These are phyloP conservation scores for Spodoptera picta DNA, from an alignment of 2,888 invertebrate species.

Conservation along the genomic window DNA sequence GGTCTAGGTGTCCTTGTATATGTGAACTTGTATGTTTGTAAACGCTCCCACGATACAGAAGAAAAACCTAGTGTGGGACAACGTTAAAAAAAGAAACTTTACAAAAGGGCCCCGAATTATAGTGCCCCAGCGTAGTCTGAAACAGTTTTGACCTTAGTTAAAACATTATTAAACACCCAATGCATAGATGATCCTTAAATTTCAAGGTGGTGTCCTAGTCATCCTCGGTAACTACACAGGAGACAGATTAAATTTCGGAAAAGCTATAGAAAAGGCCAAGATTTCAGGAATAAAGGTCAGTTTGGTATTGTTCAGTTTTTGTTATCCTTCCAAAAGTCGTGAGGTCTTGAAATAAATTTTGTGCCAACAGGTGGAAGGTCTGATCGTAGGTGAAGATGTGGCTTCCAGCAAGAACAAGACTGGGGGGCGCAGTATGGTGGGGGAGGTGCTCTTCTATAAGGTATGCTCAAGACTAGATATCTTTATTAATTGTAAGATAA, in stretches of 20 bases:
- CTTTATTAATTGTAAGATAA: too few species aligned
- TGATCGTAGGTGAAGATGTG: conserved; percentile 92
- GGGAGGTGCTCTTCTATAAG: conserved; percentile 89
- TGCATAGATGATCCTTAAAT: too few species aligned
- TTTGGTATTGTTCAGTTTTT: neutral
- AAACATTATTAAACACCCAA: too few species aligned
- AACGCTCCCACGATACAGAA: too few species aligned
- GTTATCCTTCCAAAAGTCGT: too few species aligned
- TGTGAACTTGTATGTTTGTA: too few species aligned
- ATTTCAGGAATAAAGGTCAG: conserved; percentile 88
- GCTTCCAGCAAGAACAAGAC: conserved; percentile 87
- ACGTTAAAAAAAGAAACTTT: too few species aligned
- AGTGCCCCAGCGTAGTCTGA: too few species aligned
- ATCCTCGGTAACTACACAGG: conserved; percentile 94
- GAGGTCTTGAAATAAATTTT: neutral
- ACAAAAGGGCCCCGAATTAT: too few species aligned
- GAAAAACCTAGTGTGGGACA: too few species aligned
- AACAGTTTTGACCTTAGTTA: too few species aligned
- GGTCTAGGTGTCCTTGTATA: too few species aligned
- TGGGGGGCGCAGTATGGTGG: conserved; percentile 91
- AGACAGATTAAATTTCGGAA: conserved; percentile 94
- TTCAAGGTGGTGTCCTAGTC: conserved; percentile 91
- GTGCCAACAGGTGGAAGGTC: conserved; percentile 80
- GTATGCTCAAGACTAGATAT: conserved; percentile 59
- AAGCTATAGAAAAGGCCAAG: conserved; percentile 93